These are phyloP conservation scores for Lycocorax pyrrhopterus DNA, from an alignment of 2,113 vertebrate species.

Conservation along the genomic window DNA sequence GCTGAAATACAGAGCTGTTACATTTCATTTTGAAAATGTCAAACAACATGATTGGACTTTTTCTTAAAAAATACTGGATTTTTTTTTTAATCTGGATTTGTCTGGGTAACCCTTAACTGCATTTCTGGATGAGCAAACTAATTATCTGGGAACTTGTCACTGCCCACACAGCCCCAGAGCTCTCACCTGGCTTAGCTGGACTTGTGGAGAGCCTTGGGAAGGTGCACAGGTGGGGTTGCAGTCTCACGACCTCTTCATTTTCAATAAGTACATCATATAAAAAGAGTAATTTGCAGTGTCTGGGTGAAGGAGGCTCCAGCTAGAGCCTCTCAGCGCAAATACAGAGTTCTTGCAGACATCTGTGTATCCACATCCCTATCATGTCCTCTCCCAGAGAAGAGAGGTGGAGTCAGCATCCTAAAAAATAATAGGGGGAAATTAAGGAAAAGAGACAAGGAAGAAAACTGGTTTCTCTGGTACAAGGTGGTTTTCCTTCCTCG, in stretches of 20 bases:
- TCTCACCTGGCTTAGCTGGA: neutral
- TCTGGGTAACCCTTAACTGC: neutral
- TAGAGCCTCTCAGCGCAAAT: neutral
- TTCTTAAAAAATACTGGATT: neutral
- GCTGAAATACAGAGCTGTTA: conserved; percentile 12
- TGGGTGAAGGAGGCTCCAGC: neutral
- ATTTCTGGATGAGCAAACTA: neutral
- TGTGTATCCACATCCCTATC: neutral
- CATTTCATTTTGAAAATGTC: conserved; percentile 8
- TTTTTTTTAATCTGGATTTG: neutral
- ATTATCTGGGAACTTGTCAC: neutral
- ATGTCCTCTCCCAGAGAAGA: neutral
- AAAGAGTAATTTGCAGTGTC: neutral
- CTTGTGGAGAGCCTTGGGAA: neutral
- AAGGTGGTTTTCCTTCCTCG: neutral
- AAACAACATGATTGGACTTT: neutral
- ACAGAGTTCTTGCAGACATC: neutral
- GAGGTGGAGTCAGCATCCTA: neutral
- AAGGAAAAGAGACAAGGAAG: neutral
- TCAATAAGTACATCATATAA: neutral
- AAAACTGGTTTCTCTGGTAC: neutral
- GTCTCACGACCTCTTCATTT: neutral
- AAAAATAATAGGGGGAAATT: neutral
- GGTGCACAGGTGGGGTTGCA: neutral
- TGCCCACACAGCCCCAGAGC: neutral